phyloP scores from a whole-genome alignment of 2,113 vertebrate genomes.

The Columba livia region DNA sequence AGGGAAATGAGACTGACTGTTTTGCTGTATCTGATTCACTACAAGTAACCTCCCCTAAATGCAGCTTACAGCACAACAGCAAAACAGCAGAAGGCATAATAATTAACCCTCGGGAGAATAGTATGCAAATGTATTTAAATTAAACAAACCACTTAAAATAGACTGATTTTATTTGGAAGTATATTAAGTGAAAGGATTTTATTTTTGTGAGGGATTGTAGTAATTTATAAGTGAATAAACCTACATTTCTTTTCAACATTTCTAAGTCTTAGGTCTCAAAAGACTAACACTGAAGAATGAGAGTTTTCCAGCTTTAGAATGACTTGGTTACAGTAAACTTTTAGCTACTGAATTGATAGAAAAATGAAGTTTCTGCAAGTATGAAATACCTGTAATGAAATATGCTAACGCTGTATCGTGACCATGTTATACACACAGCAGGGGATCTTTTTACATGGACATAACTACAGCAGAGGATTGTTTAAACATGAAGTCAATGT shows the following conservation, averaged over 20 bases:
- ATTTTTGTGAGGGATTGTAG: background rate
- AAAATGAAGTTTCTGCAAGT: background rate
- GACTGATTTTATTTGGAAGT: background rate
- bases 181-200: background rate
- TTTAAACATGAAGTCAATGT: background rate
- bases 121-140: background rate
- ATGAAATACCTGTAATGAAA: background rate
- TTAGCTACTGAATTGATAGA: background rate
- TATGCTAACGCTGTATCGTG: background rate
- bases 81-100: conserved; percentile 3
- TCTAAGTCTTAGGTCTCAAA: background rate
- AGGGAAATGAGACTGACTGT: background rate
- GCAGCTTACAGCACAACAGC: background rate
- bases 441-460: background rate
- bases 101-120: background rate
- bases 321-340: background rate
- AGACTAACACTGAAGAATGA: background rate
- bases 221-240: background rate
- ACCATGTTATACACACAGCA: fast-evolving
- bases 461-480: background rate
- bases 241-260: background rate
- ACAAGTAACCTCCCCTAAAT: background rate
- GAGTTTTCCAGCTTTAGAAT: background rate
- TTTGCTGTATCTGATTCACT: background rate
- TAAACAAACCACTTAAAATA: background rate